Conservation (phyloP, 2,113 vertebrate species). For the Bufo gargarizans region DNA sequence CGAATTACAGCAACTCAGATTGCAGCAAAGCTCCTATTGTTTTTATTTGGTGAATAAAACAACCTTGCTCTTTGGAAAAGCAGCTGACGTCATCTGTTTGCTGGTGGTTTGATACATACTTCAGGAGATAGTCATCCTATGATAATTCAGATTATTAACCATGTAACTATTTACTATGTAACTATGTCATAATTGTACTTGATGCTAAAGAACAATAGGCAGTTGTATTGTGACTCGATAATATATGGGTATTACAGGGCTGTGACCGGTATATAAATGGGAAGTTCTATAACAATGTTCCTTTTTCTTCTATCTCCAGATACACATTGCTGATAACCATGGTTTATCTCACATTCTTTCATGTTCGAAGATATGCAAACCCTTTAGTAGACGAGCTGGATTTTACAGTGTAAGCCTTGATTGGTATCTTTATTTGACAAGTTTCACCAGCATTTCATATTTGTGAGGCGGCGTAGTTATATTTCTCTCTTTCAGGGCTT, state of each 20-base stretch:
- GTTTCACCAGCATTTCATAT: background rate
- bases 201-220: background rate
- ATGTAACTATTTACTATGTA: too few species aligned
- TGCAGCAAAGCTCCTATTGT: too few species aligned
- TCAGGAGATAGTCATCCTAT: too few species aligned
- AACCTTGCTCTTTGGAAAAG: too few species aligned
- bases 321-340: constrained; percentile 58
- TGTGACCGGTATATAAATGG: background rate
- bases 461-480: background rate
- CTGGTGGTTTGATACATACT: too few species aligned
- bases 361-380: constrained; percentile 50
- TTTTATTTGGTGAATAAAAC: too few species aligned
- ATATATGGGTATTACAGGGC: background rate
- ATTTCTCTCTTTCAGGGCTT: constrained; percentile 44
- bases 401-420: constrained; percentile 58
- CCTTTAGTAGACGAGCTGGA: constrained; percentile 47
- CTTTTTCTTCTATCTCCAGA: constrained; percentile 28
- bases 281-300: background rate
- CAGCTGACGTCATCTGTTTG: too few species aligned
- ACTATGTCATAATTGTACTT: too few species aligned
- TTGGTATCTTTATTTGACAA: background rate
- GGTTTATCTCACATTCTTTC: constrained; percentile 58
- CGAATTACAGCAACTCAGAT: too few species aligned
- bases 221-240: background rate
- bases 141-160: too few species aligned